phyloP scores from a whole-genome alignment of 2,888 invertebrate species.

The Eilema sororculum region DNA sequence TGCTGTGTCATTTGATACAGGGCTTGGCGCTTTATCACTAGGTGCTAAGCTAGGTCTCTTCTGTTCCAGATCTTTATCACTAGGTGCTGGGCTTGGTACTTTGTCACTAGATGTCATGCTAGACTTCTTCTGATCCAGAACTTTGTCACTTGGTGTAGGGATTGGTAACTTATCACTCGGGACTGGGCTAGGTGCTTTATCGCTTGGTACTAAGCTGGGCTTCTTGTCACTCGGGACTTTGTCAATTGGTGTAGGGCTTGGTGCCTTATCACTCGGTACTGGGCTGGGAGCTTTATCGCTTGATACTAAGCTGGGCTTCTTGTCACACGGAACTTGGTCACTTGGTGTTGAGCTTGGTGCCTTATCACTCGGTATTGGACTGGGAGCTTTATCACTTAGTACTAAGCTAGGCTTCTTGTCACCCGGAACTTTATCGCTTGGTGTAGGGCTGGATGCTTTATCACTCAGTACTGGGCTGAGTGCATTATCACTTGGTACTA shows the following conservation, averaged over 20 bases:
- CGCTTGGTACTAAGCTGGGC: not conserved
- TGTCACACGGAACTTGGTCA: conserved; percentile 1
- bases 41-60: conserved; percentile 9
- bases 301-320: not conserved
- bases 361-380: not conserved
- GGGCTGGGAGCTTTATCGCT: conserved; percentile 1
- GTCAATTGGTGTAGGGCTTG: conserved; percentile 15
- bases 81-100: conserved; percentile 8
- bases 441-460: conserved; percentile 12
- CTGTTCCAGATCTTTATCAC: conserved; percentile 1
- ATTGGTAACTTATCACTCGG: conserved; percentile 6
- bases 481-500: not conserved
- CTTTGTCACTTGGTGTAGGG: conserved; percentile 3
- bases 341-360: not conserved
- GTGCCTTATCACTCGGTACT: conserved; percentile 5
- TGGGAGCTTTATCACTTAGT: conserved; percentile 12
- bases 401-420: not conserved
- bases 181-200: not conserved
- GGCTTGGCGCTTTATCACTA: conserved; percentile 14
- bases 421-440: not conserved
- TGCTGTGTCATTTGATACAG: not conserved
- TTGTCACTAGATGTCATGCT: conserved; percentile 16
- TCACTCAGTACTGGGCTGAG: conserved; percentile 11
- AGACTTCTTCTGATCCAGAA: too few species aligned
- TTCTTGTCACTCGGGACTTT: not conserved